Evolutionary conservation across 1,140 invertebrate species (phyloP).

Genomic region (Ostrea edulis): DNA sequence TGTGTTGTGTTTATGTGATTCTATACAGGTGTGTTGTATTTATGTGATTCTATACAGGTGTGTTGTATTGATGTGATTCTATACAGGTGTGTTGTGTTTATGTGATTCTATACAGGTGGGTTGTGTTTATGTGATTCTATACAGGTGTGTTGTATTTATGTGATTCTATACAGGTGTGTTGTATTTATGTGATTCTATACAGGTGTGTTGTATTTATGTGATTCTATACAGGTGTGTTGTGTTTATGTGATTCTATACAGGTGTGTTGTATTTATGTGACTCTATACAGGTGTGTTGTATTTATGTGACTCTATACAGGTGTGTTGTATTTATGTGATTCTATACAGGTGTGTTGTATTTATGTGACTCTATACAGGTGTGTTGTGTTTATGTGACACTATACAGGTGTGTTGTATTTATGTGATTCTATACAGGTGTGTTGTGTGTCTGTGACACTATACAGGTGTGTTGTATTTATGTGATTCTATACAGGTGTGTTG

Average conservation of each 20-base stretch:
- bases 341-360: too few relatives aligned
- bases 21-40: too few relatives aligned
- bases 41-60: background rate
- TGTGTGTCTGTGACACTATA: background rate
- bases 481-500: too few relatives aligned
- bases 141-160: slow-evolving; percentile 62
- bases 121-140: background rate
- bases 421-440: background rate
- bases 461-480: background rate
- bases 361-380: background rate
- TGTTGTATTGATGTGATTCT: background rate
- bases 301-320: background rate
- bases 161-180: too few relatives aligned
- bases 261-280: too few relatives aligned
- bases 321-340: background rate
- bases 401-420: too few relatives aligned
- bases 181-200: too few relatives aligned
- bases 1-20: background rate
- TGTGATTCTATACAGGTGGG: too few relatives aligned
- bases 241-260: too few relatives aligned
- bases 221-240: background rate
- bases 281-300: background rate
- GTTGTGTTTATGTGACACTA: too few relatives aligned
- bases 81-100: background rate
- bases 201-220: background rate